Percentiles rank a stretch among this genome's conserved stretches.
These are phyloP conservation scores for Acronicta leporina DNA, from an alignment of 2,888 invertebrate species.

Conservation along the genomic window DNA sequence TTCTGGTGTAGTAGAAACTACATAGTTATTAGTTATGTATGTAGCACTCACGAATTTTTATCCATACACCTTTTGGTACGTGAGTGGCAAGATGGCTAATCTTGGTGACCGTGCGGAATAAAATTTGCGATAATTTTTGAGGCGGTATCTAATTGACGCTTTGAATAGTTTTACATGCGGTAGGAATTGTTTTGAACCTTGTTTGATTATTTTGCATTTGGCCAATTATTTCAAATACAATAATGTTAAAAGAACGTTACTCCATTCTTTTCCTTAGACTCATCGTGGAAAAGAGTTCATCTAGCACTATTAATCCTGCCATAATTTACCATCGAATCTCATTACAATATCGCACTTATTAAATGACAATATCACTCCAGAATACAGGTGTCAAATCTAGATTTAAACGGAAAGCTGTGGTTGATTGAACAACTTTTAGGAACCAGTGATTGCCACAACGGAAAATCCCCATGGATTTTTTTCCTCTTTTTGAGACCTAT, in stretches of 20 bases:
- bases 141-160: slow-evolving; percentile 4
- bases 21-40: slow-evolving; percentile 57
- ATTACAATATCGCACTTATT: no score
- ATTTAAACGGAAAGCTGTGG: slow-evolving; percentile 64
- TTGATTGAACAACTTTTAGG: slow-evolving; percentile 62
- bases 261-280: no score
- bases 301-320: no score
- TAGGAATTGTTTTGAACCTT: not conserved
- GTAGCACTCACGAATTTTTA: slow-evolving; percentile 53
- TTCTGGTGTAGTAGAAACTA: slow-evolving; percentile 56
- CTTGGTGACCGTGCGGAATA: slow-evolving; percentile 38
- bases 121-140: slow-evolving; percentile 32
- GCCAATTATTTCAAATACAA: not conserved
- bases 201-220: not conserved
- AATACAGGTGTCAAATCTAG: slow-evolving; percentile 49
- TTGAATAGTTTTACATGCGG: not conserved
- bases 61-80: slow-evolving; percentile 44
- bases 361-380: slow-evolving; percentile 18
- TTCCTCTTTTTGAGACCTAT: slow-evolving; percentile 37
- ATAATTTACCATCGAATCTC: no score
- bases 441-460: slow-evolving; percentile 50
- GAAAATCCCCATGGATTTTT: slow-evolving; percentile 55
- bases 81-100: slow-evolving; percentile 41
- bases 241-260: no score
- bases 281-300: no score